Conservation (phyloP, 2,797 vertebrate genomes). For the Hyperoplus lanceolatus region DNA sequence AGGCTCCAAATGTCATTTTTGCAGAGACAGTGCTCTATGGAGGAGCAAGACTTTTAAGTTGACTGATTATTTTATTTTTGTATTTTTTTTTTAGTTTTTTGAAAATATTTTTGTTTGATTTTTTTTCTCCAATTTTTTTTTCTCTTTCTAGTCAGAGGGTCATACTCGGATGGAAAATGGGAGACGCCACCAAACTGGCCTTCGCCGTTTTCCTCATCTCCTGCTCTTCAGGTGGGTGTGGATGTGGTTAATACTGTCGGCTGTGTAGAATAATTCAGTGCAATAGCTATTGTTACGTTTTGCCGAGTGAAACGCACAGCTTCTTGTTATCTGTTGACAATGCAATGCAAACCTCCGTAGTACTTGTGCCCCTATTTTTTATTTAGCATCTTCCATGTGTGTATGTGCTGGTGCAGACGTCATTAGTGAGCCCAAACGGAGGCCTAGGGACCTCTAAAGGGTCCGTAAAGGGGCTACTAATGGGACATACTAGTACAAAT, state of each 20-base stretch:
- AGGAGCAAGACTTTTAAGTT: constrained; percentile 61
- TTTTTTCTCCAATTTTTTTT: constrained; percentile 28
- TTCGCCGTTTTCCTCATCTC: constrained; percentile 98
- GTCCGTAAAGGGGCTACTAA: constrained; percentile 16
- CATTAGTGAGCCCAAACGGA: constrained; percentile 26
- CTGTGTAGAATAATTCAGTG: constrained; percentile 18
- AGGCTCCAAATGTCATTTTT: constrained; percentile 59
- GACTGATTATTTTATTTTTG: constrained; percentile 23
- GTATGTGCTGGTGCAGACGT: constrained; percentile 41
- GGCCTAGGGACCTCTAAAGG: constrained; percentile 32
- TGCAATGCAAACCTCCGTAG: constrained; percentile 42
- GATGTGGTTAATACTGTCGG: constrained; percentile 27
- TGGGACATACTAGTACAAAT: constrained; percentile 1
- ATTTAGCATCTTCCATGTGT: constrained; percentile 44
- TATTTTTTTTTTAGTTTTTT: constrained; percentile 1
- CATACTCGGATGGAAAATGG: constrained; percentile 91
- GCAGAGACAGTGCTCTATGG: constrained; percentile 59
- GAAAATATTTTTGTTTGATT: not conserved
- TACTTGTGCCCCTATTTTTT: constrained; percentile 35
- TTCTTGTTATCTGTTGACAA: constrained; percentile 37
- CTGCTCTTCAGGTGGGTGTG: constrained; percentile 96
- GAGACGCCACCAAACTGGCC: constrained; percentile 97
- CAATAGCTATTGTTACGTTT: constrained; percentile 34
- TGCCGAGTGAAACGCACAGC: constrained; percentile 50
- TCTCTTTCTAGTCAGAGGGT: constrained; percentile 69